Conservation (phyloP, 2,888 invertebrate genomes). For the Helobdella robusta region DNA sequence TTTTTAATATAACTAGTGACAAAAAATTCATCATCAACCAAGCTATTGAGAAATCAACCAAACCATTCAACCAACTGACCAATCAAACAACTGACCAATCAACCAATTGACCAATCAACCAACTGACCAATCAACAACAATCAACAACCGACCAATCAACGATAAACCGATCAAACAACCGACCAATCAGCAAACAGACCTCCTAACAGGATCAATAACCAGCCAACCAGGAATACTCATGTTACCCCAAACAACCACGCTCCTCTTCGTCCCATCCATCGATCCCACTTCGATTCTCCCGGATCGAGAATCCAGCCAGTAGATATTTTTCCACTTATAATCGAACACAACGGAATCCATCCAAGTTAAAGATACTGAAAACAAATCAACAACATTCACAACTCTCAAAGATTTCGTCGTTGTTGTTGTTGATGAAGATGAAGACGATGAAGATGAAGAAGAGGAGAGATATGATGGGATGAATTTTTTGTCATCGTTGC, state of each 20-base stretch:
- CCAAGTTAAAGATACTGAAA: background rate
- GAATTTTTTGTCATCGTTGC: background rate
- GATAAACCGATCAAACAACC: background rate
- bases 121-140: no score
- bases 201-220: background rate
- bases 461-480: background rate
- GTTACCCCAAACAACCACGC: conserved; percentile 2
- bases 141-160: background rate
- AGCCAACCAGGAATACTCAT: background rate
- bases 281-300: conserved; percentile 18
- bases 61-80: no score
- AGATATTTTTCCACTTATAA: background rate
- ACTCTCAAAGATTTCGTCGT: background rate
- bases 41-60: no score
- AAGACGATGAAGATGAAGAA: background rate
- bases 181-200: background rate
- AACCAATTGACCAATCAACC: no score
- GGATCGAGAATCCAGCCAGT: background rate
- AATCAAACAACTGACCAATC: no score
- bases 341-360: conserved; percentile 5
- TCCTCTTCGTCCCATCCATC: background rate
- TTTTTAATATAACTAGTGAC: background rate
- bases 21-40: background rate
- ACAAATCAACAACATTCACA: background rate
- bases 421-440: no score